These are phyloP conservation scores for Eubucco bourcierii DNA, from an alignment of 2,113 vertebrate genomes.

Conservation along the genomic window DNA sequence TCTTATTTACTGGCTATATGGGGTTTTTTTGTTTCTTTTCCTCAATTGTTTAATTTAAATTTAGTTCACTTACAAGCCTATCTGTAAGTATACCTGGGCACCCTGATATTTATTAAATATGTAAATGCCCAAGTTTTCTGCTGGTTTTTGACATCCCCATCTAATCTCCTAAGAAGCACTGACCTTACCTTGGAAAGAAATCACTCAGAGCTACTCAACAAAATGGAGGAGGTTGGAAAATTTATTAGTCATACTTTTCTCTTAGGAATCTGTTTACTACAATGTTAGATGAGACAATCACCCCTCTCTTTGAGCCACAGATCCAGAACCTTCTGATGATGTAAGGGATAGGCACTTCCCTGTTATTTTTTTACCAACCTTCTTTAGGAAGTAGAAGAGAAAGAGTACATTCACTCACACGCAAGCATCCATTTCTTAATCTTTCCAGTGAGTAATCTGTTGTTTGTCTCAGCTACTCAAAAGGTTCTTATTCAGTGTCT, in stretches of 20 bases:
- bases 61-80: background rate
- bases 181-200: background rate
- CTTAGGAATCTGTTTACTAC: constrained; percentile 17
- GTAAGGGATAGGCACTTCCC: background rate
- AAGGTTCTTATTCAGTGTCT: background rate
- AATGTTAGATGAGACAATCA: background rate
- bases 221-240: background rate
- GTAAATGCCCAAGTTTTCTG: background rate
- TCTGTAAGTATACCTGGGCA: background rate
- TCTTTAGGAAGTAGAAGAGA: constrained; percentile 9
- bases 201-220: background rate
- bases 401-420: background rate
- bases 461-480: background rate
- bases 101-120: background rate
- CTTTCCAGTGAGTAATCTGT: constrained; percentile 24
- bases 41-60: background rate
- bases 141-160: background rate
- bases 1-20: background rate
- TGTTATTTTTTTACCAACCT: constrained; percentile 1
- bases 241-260: background rate
- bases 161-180: background rate
- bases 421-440: background rate
- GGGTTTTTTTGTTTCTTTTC: background rate
- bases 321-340: background rate
- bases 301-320: background rate